These are phyloP conservation scores for Trichechus manatus DNA, from an alignment of 2,113 vertebrate species.

Conservation along the genomic window DNA sequence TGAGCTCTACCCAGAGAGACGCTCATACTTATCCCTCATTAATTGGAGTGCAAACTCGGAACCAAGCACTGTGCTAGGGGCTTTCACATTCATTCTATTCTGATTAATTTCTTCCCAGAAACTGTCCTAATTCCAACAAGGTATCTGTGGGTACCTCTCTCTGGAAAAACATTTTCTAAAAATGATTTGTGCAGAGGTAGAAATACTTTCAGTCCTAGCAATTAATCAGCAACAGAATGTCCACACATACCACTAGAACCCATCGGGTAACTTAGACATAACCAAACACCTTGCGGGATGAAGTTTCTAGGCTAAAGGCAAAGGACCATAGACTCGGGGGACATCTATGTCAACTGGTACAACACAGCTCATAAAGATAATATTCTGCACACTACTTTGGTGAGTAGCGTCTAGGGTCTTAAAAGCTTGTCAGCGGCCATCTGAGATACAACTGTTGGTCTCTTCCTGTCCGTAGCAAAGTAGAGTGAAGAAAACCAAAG, in stretches of 20 bases:
- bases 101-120: not conserved
- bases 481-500: too few species aligned
- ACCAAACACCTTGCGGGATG: too few species aligned
- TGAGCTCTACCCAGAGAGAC: not conserved
- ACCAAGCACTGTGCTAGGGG: not conserved
- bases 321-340: too few species aligned
- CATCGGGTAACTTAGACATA: not conserved
- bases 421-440: too few species aligned
- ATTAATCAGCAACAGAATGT: not conserved
- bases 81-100: not conserved
- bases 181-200: not conserved
- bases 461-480: too few species aligned
- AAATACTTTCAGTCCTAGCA: not conserved
- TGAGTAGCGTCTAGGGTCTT: too few species aligned
- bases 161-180: not conserved
- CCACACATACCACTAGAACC: not conserved
- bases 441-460: too few species aligned
- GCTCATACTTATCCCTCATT: not conserved
- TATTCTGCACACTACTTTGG: too few species aligned
- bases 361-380: too few species aligned
- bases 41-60: not conserved
- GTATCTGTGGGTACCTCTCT: not conserved
- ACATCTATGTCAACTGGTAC: too few species aligned
- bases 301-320: too few species aligned
- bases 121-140: not conserved